Percentiles rank a stretch among this genome's conserved stretches.
Evolutionary conservation across 2,888 invertebrate species (phyloP).

Genomic region (Ferrisia virgata): DNA sequence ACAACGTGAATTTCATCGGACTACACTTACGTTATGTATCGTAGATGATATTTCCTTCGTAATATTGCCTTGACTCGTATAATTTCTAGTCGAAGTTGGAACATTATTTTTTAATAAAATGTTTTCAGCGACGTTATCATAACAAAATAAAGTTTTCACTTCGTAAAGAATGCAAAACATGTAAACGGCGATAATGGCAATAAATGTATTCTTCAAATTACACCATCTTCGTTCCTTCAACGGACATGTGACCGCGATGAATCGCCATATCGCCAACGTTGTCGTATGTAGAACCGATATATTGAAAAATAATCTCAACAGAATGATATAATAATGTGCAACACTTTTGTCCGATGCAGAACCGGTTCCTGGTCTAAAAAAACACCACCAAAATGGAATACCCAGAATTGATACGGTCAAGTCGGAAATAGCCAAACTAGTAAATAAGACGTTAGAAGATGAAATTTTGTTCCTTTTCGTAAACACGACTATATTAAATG

Average conservation of each 20-base stretch:
- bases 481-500: background rate
- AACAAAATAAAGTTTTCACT: background rate
- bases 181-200: background rate
- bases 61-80: background rate
- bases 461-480: background rate
- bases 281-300: background rate
- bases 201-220: background rate
- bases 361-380: background rate
- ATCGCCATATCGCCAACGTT: background rate
- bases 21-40: background rate
- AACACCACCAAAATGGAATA: background rate
- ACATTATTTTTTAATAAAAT: background rate
- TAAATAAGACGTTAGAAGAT: background rate
- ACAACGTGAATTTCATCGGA: background rate
- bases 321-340: background rate
- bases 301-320: background rate
- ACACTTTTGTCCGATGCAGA: background rate
- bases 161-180: background rate
- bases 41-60: background rate
- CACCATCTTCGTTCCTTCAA: background rate
- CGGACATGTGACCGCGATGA: background rate
- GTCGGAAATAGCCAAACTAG: background rate
- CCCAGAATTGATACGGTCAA: background rate
- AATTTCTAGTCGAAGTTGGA: background rate
- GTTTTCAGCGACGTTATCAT: background rate